Evolutionary conservation across 2,113 vertebrate species (phyloP).

Genomic region (Grammomys surdaster): DNA sequence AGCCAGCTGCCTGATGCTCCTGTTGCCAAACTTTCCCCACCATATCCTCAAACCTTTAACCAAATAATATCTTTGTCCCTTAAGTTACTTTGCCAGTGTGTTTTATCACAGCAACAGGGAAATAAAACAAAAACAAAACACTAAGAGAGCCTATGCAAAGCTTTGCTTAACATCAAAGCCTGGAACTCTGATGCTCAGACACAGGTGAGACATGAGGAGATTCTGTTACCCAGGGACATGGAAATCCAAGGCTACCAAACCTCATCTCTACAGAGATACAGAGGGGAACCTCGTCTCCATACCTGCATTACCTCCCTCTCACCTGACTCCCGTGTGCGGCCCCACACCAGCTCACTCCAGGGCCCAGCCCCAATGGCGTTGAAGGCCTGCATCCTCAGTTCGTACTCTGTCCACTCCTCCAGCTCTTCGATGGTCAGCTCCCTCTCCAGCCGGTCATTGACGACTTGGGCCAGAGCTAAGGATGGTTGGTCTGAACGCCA

Average conservation of each 20-base stretch:
- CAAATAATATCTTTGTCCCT: background rate
- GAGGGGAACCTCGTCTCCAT: accelerated
- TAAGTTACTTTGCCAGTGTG: background rate
- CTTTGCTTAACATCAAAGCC: accelerated
- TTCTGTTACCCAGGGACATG: background rate
- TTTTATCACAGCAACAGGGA: background rate
- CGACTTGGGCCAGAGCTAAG: slow-evolving; percentile 79
- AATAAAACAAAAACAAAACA: background rate
- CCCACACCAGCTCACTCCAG: slow-evolving; percentile 91
- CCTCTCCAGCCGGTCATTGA: slow-evolving; percentile 87
- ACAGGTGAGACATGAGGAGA: background rate
- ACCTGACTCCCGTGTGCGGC: slow-evolving; percentile 94
- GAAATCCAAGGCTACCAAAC: background rate
- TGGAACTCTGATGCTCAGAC: background rate
- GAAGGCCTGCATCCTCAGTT: slow-evolving; percentile 94
- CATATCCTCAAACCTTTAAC: background rate
- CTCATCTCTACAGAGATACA: background rate
- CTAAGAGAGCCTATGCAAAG: too few relatives aligned
- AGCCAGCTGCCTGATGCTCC: background rate
- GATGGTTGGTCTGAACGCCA: slow-evolving; percentile 87
- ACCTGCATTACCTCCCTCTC: accelerated
- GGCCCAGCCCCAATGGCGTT: slow-evolving; percentile 96
- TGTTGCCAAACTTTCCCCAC: background rate
- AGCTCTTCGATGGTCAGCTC: slow-evolving; percentile 92
- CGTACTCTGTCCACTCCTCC: slow-evolving; percentile 94